Base-by-base conservation (phyloP, 2,888 invertebrate genomes). In the Acronicta aceris region DNA sequence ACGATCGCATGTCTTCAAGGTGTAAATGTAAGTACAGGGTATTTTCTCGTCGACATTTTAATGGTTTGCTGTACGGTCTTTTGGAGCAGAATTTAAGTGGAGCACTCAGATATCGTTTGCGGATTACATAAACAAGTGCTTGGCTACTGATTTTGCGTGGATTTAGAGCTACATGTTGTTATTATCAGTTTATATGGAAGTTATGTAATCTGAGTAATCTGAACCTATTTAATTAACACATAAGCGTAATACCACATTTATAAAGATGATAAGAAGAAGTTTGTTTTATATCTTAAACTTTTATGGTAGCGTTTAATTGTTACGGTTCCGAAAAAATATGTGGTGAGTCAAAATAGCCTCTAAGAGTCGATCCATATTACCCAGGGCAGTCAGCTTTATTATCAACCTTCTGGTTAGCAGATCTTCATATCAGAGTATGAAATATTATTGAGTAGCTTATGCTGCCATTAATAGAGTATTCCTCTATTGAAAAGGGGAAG, bases 1-100 rank as follows among this genome's bases (percentile, higher is more conserved):
- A 72, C 65, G 71, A 74, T 83, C 73, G 77, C 81, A 76, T 82
- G 81, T 64, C 75, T 76, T 56, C 45, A n/a, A 72, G 78, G 77
- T 79, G 83, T 81, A 78, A 78, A 72, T 73, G 68, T 79, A 81
- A 82, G 71, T 81, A 76, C 72, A 73, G 78, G 70, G 74, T 71
- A 72, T 53, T 56, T 58, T 64, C 59, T 58, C 36, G 47, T 25
- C 59, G 57, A 47, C 54, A 16, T 56, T 60, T 74, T 74, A 78
- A 82, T 78, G 78, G 59, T 70, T 76, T 62, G 72, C 61, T 60
- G 52, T 61, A 72, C 48, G 65, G 21, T 51, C 72, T 77, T 81
- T 71, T 71, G 71, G 69, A 73, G 68, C 73, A 76, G 74, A 75
- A 71, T 68, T 65, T 55, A 76, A 71, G 51, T 74, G 65, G 60